Evolutionary conservation across 1,140 invertebrate genomes (phyloP).

Genomic region (Lamellibrachia luymesi): DNA sequence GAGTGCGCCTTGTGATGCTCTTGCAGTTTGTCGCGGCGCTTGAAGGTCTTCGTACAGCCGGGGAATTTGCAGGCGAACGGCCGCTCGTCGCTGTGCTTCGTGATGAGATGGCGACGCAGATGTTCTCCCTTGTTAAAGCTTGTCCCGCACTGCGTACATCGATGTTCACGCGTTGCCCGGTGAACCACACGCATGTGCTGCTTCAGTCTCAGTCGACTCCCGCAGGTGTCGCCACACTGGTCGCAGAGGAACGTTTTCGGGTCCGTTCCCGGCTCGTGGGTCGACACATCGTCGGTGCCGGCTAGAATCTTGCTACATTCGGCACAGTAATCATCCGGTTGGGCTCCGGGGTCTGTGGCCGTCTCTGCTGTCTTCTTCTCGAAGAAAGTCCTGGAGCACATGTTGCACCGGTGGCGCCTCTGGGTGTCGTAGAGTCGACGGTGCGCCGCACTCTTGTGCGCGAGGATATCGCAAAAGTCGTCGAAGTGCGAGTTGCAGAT

Average conservation of each 20-base stretch:
- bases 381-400: slow-evolving; percentile 11
- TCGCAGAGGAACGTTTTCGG: slow-evolving; percentile 17
- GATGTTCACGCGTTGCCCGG: background rate
- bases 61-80: slow-evolving; percentile 22
- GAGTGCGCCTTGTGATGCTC: slow-evolving; percentile 18
- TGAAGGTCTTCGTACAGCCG: slow-evolving; percentile 22
- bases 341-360: background rate
- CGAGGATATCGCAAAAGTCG: background rate
- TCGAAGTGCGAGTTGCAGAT: slow-evolving; percentile 17
- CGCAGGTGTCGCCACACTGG: slow-evolving; percentile 14
- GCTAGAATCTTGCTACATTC: background rate
- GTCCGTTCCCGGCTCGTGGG: background rate
- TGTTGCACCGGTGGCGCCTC: background rate
- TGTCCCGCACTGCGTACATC: slow-evolving; percentile 1
- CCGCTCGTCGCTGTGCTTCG: slow-evolving; percentile 13
- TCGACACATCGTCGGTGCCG: background rate
- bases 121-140: slow-evolving; percentile 22
- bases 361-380: background rate
- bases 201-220: background rate
- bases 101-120: slow-evolving; percentile 17
- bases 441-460: background rate
- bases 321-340: background rate
- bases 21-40: slow-evolving; percentile 21
- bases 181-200: slow-evolving; percentile 10
- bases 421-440: background rate